Base-by-base conservation (phyloP, 2,113 vertebrate species). In the Tetrax tetrax region DNA sequence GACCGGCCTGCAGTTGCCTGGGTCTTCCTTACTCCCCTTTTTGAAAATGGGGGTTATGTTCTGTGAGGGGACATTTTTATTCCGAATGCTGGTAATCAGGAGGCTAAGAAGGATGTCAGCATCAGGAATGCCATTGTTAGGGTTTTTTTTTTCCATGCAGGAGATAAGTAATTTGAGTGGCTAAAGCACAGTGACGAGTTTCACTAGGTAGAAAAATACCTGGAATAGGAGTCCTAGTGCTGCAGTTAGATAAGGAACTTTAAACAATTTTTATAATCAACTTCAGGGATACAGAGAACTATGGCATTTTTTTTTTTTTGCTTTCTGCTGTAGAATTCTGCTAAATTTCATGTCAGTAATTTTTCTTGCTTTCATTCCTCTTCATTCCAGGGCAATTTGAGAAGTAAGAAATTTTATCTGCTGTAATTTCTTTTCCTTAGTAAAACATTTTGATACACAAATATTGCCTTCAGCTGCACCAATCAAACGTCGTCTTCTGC, bases 51-150 rank as follows among this genome's bases (percentile, higher is more conserved):
- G n/a, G n/a, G n/a, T n/a, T n/a, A n/a, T n/a, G n/a, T n/a, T 3
- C 33, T 10, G 7, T 4, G 9, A 64, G 25, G 20, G 18, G 8
- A 31, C 0, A 3, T n/a, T 90, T 81, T 90, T 37, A 33, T 92
- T 20, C 22, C 2, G 3, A 59, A 14, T 28, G 8, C 14, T n/a
- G 8, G 14, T 14, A 41, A 10, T 35, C 64, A 74, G 35, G 35
- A 90, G 8, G 13, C 23, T 61, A 19, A 53, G 54, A 65, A 47
- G 13, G 9, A 33, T 18, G 56, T 45, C 48, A 45, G 15, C 16
- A 64, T 5, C 2, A 1, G 23, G 5, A 29, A 14, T 50, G 9
- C 4, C 16, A 13, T 14, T 27, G 23, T n/a, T n/a, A n/a, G n/a
- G n/a, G n/a, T n/a, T n/a, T n/a, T n/a, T n/a, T n/a, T n/a, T 37